These are phyloP conservation scores for Setipinna tenuifilis DNA, from an alignment of 2,797 vertebrate genomes.

Conservation along the genomic window DNA sequence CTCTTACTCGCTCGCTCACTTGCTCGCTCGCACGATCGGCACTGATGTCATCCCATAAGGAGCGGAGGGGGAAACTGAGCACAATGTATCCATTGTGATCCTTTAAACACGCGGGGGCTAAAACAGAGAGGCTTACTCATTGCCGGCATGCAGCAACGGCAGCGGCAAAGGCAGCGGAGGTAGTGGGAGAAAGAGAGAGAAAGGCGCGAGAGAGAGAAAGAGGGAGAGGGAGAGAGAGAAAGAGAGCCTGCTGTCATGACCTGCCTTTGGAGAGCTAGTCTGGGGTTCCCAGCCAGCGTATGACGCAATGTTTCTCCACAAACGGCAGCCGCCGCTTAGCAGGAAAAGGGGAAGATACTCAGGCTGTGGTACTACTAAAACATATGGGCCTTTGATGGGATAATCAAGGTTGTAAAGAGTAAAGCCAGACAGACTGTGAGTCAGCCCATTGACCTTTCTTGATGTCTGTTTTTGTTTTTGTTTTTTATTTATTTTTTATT, in stretches of 20 bases:
- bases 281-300: constrained; percentile 1
- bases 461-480: background rate
- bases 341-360: background rate
- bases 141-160: background rate
- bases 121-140: background rate
- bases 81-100: constrained; percentile 38
- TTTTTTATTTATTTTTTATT: background rate
- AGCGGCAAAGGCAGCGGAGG: background rate
- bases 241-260: background rate
- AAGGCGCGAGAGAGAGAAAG: background rate
- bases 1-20: constrained; percentile 58
- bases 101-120: background rate
- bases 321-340: background rate
- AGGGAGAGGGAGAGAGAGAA: background rate
- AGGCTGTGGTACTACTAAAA: background rate
- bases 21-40: constrained; percentile 44
- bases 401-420: background rate
- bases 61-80: constrained; percentile 16
- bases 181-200: background rate
- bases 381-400: background rate
- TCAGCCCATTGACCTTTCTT: background rate
- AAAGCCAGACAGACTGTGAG: background rate
- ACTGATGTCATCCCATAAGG: constrained; percentile 64
- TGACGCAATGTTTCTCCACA: constrained; percentile 15
- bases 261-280: constrained; percentile 1